Base-by-base conservation (phyloP, 2,888 invertebrate genomes). In the Vandiemenella viatica region DNA sequence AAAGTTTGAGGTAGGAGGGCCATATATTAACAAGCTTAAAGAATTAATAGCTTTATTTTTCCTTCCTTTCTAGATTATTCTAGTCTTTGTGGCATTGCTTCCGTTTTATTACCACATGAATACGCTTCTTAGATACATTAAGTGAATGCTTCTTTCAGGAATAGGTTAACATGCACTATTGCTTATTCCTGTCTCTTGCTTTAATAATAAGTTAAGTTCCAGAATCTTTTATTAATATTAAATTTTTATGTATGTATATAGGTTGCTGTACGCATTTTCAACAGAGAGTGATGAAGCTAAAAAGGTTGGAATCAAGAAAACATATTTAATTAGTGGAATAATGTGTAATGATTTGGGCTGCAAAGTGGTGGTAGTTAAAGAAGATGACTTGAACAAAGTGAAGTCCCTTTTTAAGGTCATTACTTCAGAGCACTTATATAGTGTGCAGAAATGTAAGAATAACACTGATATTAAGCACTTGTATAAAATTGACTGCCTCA, bases 371-470 rank as follows among this genome's bases (percentile, higher is more conserved):
- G 59, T 70, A n/a, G 65, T 67, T 2, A 62, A 57, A 44, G 63
- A 61, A 7, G 53, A 56, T n/a, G 59, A 66, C 44, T 49, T 68
- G 21, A 53, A 51, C 3, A 21, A 49, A 6, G 59, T 61, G 1
- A 64, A 62, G 52, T 37, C 60, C 13, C 64, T 65, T 40, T 68
- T 65, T 46, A 50, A 53, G 1, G 59, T 58, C 45, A 55, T 69
- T 10, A 57, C 62, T 19, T 65, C 66, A 0, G 61, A 68, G 48
- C 70, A 70, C 53, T 51, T 70, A 22, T 70, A 69, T 50, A 67
- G 69, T 44, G 47, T 70, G 15, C 67, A 67, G 50, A 68, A 63
- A 54, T 50, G 56, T 1, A 47, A 42, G 7, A 4, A 10, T 7
- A 5, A 42, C 5, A 6, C 18, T 17, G 47, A 40, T 5, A 10